Conservation (phyloP, 2,888 invertebrate genomes). For the Rhingia campestris region DNA sequence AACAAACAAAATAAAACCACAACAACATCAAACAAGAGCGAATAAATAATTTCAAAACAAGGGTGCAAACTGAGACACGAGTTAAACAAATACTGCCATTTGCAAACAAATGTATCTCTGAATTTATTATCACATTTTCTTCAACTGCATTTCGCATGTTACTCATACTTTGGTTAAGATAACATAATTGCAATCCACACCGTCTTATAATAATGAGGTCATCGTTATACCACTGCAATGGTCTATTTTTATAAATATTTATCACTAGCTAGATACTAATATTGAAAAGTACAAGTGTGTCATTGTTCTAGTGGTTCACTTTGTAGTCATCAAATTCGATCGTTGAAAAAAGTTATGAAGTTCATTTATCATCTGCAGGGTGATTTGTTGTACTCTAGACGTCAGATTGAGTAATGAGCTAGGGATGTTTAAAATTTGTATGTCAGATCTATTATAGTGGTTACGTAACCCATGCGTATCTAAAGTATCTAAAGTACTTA, state of each 20-base stretch:
- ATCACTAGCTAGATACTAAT: slow-evolving; percentile 1
- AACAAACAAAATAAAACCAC: neutral
- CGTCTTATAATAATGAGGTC: slow-evolving; percentile 4
- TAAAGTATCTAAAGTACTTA: too few species aligned
- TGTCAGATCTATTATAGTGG: too few species aligned
- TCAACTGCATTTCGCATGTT: neutral
- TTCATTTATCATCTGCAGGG: too few species aligned
- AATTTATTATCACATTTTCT: slow-evolving; percentile 4
- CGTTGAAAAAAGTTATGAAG: too few species aligned
- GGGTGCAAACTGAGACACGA: neutral
- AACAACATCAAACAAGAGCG: neutral
- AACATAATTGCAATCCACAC: neutral
- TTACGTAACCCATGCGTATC: too few species aligned
- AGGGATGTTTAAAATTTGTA: too few species aligned
- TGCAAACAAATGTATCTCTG: slow-evolving; percentile 12
- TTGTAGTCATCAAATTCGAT: neutral
- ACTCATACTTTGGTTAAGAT: neutral
- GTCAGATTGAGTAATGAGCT: too few species aligned
- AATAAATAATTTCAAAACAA: slow-evolving; percentile 1
- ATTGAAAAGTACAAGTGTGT: neutral
- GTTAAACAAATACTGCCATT: neutral
- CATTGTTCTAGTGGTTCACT: neutral
- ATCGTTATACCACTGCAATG: neutral
- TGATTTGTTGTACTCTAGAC: too few species aligned
- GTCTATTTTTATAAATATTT: neutral